A percentile compares a stretch with the other conserved stretches of the same genome.
Evolutionary conservation across 2,888 invertebrate genomes (phyloP).

Genomic region (Siphlonurus alternatus): DNA sequence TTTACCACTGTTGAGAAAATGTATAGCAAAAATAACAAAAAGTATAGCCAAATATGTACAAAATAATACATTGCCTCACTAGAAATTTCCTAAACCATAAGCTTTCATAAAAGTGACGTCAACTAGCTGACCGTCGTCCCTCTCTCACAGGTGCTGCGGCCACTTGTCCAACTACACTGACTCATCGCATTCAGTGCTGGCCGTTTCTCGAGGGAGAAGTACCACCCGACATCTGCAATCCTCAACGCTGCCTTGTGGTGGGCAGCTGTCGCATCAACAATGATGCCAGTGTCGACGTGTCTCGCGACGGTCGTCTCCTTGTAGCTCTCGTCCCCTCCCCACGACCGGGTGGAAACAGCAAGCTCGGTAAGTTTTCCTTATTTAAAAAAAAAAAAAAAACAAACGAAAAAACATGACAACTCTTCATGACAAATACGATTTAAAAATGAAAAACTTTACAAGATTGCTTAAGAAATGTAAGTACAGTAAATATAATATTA

Average conservation of each 20-base stretch:
- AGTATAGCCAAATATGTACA: no score
- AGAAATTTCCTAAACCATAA: no score
- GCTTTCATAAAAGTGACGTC: no score
- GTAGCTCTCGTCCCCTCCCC: constrained; percentile 59
- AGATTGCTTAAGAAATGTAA: no score
- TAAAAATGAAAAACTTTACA: background rate
- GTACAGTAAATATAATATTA: no score
- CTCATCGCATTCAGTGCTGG: constrained; percentile 72
- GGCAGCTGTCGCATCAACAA: constrained; percentile 70
- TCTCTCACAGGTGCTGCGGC: background rate
- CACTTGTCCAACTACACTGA: constrained; percentile 22
- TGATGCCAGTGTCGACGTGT: constrained; percentile 72
- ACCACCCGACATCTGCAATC: constrained; percentile 6
- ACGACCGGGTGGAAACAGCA: constrained; percentile 48
- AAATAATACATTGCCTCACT: no score
- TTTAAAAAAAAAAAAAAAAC: background rate
- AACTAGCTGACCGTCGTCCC: no score
- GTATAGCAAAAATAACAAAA: no score
- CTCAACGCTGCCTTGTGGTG: constrained; percentile 54
- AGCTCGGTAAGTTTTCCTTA: constrained; percentile 41
- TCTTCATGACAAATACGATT: background rate
- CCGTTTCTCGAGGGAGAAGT: constrained; percentile 36
- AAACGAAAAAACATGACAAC: background rate
- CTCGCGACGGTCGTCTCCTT: constrained; percentile 56
- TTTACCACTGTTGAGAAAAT: no score